These are phyloP conservation scores for Platysternon megacephalum DNA, from an alignment of 2,113 vertebrate species.

Conservation along the genomic window DNA sequence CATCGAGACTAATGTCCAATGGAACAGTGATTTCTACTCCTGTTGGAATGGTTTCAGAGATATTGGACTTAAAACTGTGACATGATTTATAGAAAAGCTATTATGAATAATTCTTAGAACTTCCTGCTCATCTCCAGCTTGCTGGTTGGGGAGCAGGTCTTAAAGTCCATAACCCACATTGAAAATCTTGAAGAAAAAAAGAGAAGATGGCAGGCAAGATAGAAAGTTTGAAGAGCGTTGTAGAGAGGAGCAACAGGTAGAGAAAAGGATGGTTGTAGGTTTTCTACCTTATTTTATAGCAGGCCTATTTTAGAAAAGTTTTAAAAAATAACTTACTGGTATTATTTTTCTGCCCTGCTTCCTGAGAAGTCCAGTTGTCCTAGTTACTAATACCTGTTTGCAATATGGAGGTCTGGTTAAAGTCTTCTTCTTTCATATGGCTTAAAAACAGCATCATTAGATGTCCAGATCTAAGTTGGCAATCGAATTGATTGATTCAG, in stretches of 20 bases:
- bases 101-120: background rate
- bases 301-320: background rate
- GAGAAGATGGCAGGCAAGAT: background rate
- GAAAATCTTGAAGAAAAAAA: background rate
- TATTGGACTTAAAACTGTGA: background rate
- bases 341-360: background rate
- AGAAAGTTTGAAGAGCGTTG: background rate
- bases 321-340: background rate
- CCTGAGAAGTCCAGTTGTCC: background rate
- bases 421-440: background rate
- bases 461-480: background rate
- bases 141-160: background rate
- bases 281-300: background rate
- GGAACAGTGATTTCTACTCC: background rate
- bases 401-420: background rate
- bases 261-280: background rate
- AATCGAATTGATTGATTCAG: background rate
- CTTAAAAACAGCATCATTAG: background rate
- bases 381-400: background rate
- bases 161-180: background rate
- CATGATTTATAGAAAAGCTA: background rate
- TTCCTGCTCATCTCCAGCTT: background rate
- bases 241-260: background rate
- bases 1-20: background rate
- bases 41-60: background rate